Evolutionary conservation across 1,140 invertebrate species (phyloP).

Genomic region (Diorhabda carinulata): DNA sequence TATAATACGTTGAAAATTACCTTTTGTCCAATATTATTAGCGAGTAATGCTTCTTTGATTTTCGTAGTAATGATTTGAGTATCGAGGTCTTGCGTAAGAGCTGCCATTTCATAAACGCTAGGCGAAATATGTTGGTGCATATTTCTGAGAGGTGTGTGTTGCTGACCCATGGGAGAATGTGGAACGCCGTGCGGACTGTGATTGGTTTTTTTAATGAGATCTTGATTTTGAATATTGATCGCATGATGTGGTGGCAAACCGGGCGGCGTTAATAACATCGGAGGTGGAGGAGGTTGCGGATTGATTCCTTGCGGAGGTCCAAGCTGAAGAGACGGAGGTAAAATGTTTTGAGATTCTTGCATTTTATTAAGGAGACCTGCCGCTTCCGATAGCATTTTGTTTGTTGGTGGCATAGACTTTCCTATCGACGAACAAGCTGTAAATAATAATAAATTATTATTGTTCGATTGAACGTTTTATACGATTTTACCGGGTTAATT

Average conservation of each 20-base stretch:
- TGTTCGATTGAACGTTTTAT: background rate
- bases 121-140: conserved; percentile 78
- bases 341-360: conserved; percentile 59
- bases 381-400: conserved; percentile 68
- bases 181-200: conserved; percentile 52
- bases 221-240: conserved; percentile 54
- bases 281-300: conserved; percentile 51
- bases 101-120: conserved; percentile 94
- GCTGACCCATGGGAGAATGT: conserved; percentile 59
- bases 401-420: conserved; percentile 71
- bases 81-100: conserved; percentile 92
- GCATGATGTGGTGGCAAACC: conserved; percentile 62
- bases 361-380: conserved; percentile 69
- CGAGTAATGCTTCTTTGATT: conserved; percentile 93
- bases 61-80: conserved; percentile 95
- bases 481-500: background rate
- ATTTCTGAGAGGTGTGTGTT: conserved; percentile 62
- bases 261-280: conserved; percentile 60
- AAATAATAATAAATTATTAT: conserved; percentile 11
- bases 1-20: conserved; percentile 44
- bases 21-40: conserved; percentile 98
- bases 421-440: conserved; percentile 67
- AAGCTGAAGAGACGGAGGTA: conserved; percentile 52
- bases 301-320: conserved; percentile 44
- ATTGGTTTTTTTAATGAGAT: conserved; percentile 54